Evolutionary conservation across 2,888 invertebrate genomes (phyloP), one percentile per base, ranked within the genome.

Genomic region (Meiosimyza platycephala): DNA sequence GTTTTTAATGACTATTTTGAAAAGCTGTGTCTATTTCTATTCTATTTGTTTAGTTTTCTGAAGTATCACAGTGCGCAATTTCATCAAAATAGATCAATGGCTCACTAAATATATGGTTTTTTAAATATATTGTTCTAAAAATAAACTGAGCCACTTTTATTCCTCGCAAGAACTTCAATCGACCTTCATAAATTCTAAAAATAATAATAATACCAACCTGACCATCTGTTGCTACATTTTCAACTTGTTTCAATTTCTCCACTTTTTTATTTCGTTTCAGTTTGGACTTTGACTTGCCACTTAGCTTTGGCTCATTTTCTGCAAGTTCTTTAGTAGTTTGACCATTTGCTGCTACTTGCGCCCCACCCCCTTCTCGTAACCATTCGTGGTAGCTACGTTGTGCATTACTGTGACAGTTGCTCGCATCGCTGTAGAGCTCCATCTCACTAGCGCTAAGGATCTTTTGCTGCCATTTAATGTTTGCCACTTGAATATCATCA

Each of bases 401-500:
- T n/a, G 86, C 80, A 16, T 92, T 90, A 2, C 90, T 90, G 0
- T 87, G 78, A 78, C 93, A 94, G 80, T 92, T 92, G 57, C 89
- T 89, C 54, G 88, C 84, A 52, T 93, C 90, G 2, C 84, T 85
- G 80, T 92, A 93, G 71, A 89, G 89, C 67, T 90, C 88, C 12
- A 89, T 81, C 83, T 94, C 93, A 79, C 86, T 87, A 11, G 87
- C 85, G 76, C 92, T 91, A 73, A 93, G 91, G 1, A 89, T 84
- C 86, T 94, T 94, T 81, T 93, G 90, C 83, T 94, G 94, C 94
- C 94, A 94, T 77, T 85, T 84, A 76, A 94, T 91, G 54, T 12
- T 52, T 22, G 52, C n/a, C 15, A 18, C 51, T 15, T 52, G 63
- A 1, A 63, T 12, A 22, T 77, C 76, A 16, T 77, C 63, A 33